Percentiles rank a stretch among this genome's conserved stretches.
phyloP scores from a whole-genome alignment of 2,888 invertebrate species.

The Glyphotaelius pellucidus region DNA sequence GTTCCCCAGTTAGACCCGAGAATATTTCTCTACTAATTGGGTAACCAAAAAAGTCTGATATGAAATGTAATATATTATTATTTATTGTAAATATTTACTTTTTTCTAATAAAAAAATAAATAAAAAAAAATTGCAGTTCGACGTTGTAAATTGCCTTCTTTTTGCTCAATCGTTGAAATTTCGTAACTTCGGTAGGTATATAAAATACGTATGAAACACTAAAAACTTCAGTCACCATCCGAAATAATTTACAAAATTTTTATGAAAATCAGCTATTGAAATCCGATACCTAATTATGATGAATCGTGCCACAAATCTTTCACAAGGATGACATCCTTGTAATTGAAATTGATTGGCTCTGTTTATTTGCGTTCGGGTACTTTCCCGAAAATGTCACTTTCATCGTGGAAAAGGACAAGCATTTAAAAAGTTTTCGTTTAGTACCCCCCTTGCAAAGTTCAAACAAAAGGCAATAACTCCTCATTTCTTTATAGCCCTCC shows the following conservation, averaged over 20 bases:
- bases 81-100: too few relatives aligned
- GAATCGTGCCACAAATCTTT: neutral
- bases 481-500: neutral
- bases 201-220: neutral
- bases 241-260: neutral
- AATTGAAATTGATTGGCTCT: neutral
- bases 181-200: neutral
- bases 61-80: too few relatives aligned
- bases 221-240: neutral
- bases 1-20: too few relatives aligned
- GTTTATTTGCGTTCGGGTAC: neutral
- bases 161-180: neutral
- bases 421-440: neutral
- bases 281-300: neutral
- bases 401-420: neutral
- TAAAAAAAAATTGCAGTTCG: neutral
- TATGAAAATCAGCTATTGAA: neutral
- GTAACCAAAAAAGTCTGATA: too few relatives aligned
- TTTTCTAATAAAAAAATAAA: too few relatives aligned
- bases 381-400: neutral
- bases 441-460: neutral
- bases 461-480: neutral
- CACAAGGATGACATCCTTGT: neutral
- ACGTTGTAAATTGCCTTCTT: neutral
- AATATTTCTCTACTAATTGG: too few relatives aligned